Evolutionary conservation across 1,140 invertebrate species (phyloP), one percentile per base, ranked within the genome.

Genomic region (Drosophila insularis): DNA sequence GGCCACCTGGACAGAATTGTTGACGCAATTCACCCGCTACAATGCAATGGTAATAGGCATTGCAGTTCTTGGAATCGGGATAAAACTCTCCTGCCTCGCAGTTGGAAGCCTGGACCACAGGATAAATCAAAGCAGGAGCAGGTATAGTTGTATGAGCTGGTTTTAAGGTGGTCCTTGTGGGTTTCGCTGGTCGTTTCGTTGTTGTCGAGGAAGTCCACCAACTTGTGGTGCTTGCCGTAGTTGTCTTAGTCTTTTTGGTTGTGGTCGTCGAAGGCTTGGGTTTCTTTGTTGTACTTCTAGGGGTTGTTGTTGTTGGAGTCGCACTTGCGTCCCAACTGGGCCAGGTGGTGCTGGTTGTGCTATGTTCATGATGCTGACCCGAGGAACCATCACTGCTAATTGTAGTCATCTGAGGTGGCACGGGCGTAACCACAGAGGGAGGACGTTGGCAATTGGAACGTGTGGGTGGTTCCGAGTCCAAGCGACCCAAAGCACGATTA

Each of bases 21-120:
- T 96, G 94, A 31, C 94, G 94, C 46, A 93, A 93, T 61, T 95
- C 93, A 61, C 95, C 94, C 50, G 94, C 93, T 2, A 94, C 92
- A 11, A 96, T 93, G 80, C 97, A 97, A 81, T 95, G 94, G 64
- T 95, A 95, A 82, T 96, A 98, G 0, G 94, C 93, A 66, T 94
- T 95, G 75, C 97, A 98, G 81, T 96, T 95, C 0, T 86, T 92
- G 0, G 94, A 93, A 69, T 96, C 95, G 0, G 95, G 90, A 23
- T 93, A 91, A 85, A 96, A 96, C 32, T 95, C 92, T 1, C 96
- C 96, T 1, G 93, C 90, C 8, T 89, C 90, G 71, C 96, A 97
- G 0, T 92, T 65, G 0, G 74, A 80, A 7, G 92, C 92, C 71
- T 93, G 92, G 7, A 92, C 68, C 14, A 82, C 91, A 0, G 93